phyloP scores from a whole-genome alignment of 2,888 invertebrate species.

The Amorpha juglandis region DNA sequence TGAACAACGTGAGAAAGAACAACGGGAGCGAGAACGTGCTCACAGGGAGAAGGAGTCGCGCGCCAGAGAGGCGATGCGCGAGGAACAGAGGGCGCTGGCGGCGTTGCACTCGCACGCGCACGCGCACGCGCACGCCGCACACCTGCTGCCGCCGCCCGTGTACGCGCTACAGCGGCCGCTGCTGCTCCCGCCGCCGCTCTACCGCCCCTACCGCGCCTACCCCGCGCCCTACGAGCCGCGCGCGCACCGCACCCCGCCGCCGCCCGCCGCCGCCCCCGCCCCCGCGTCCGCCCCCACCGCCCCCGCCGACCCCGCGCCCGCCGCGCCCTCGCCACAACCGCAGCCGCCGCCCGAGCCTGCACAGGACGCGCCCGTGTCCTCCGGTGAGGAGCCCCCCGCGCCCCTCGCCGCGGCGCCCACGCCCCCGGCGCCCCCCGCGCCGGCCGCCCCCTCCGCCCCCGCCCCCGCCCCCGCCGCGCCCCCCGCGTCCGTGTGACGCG shows the following conservation, averaged over 20 bases:
- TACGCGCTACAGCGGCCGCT: constrained; percentile 56
- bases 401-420: constrained; percentile 33
- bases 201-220: constrained; percentile 67
- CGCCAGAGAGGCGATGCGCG: constrained; percentile 65
- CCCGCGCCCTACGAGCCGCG: constrained; percentile 47
- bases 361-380: constrained; percentile 30
- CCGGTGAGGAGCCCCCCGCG: constrained; percentile 38
- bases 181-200: constrained; percentile 65
- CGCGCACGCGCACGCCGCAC: constrained; percentile 50
- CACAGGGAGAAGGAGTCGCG: constrained; percentile 70
- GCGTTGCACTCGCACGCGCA: constrained; percentile 49
- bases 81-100: constrained; percentile 60
- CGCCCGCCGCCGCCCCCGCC: constrained; percentile 37
- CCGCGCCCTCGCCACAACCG: constrained; percentile 36
- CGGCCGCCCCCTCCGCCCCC: constrained; percentile 29
- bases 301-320: constrained; percentile 37
- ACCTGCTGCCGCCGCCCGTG: constrained; percentile 53
- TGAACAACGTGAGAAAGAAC: constrained; percentile 76
- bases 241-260: constrained; percentile 49
- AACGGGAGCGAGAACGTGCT: constrained; percentile 61
- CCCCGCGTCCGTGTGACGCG: constrained; percentile 24
- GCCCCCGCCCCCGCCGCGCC: constrained; percentile 40
- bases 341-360: constrained; percentile 29
- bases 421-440: constrained; percentile 41
- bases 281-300: constrained; percentile 35